Evolutionary conservation across 1,140 invertebrate species (phyloP).

Genomic region (Vanessa atalanta): DNA sequence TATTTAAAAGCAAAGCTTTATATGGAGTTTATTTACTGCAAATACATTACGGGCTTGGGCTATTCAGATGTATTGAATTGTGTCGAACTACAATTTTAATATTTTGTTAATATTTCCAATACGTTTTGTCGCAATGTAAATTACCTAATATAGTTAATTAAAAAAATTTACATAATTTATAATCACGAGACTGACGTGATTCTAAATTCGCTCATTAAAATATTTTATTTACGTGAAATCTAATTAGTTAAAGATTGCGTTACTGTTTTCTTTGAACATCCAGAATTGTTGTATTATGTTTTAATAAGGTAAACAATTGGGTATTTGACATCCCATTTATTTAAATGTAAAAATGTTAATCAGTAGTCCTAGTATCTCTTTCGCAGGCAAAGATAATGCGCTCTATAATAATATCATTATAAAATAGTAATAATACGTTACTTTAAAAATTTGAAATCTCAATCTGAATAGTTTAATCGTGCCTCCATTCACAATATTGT

Average conservation of each 20-base stretch:
- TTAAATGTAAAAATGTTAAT: neutral
- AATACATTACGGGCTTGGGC: conserved; percentile 2
- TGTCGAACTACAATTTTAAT: neutral
- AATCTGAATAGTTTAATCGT: conserved; percentile 10
- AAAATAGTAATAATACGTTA: neutral
- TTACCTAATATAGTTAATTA: conserved; percentile 5
- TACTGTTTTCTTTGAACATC: neutral
- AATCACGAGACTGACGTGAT: conserved; percentile 25
- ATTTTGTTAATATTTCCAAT: conserved; percentile 4
- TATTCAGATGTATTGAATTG: conserved; percentile 5
- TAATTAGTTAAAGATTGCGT: neutral
- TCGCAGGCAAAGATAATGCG: neutral
- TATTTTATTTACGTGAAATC: neutral
- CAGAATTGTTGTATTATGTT: conserved; percentile 18
- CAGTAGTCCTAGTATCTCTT: neutral
- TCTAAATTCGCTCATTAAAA: conserved; percentile 20
- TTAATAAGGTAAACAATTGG: conserved; percentile 39
- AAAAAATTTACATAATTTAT: conserved; percentile 9
- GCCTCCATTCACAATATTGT: conserved; percentile 5
- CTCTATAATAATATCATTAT: neutral
- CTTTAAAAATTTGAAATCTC: neutral
- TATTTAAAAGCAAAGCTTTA: conserved; percentile 37
- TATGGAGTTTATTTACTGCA: conserved; percentile 24
- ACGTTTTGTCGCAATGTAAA: conserved; percentile 1
- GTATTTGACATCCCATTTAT: conserved; percentile 10